phyloP scores from a whole-genome alignment of 2,797 vertebrate species.

The Ispidina lecontei region DNA sequence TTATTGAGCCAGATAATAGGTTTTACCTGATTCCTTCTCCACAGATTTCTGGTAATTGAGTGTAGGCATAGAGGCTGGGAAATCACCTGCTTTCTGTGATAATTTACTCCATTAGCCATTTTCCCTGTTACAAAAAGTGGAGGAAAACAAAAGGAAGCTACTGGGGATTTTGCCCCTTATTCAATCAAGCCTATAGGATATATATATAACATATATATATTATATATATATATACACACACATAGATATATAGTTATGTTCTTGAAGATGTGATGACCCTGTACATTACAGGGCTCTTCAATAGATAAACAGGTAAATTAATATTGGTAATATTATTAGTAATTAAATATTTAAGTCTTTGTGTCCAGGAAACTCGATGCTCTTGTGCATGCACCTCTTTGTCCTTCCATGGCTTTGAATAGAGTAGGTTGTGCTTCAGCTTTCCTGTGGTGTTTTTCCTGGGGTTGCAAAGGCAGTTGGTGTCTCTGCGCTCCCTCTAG shows the following conservation, averaged over 20 bases:
- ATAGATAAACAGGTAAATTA: background rate
- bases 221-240: no score
- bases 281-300: background rate
- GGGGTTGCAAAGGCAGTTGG: background rate
- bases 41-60: conserved; percentile 3
- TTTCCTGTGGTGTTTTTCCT: background rate
- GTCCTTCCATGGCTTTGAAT: background rate
- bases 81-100: background rate
- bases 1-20: background rate
- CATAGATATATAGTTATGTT: background rate
- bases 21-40: background rate
- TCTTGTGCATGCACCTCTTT: background rate
- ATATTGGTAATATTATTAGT: background rate
- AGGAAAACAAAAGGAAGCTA: background rate
- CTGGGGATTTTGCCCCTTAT: background rate
- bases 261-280: background rate
- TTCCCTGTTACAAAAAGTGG: background rate
- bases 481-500: conserved; percentile 14
- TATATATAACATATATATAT: no score
- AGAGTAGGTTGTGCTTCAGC: background rate
- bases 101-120: conserved; percentile 1
- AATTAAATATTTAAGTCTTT: background rate
- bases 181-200: background rate
- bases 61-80: background rate
- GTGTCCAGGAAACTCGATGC: background rate